Percentiles rank a stretch among this genome's conserved stretches.
Conservation (phyloP, 2,888 invertebrate genomes). For the Philhelius pedissequus region DNA sequence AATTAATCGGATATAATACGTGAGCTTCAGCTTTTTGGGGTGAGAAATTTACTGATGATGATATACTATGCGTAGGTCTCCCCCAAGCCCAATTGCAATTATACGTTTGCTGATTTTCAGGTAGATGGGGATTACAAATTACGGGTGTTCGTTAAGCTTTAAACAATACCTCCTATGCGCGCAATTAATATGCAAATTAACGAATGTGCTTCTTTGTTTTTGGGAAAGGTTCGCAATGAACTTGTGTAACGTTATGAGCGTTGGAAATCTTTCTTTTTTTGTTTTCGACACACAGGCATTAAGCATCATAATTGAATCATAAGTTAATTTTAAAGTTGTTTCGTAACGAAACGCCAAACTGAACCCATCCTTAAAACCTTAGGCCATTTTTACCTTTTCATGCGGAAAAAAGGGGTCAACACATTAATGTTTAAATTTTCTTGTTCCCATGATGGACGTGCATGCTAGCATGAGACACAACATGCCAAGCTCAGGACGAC, state of each 20-base stretch:
- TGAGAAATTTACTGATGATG: background rate
- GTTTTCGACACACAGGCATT: conserved; percentile 3
- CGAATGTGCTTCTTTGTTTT: conserved; percentile 35
- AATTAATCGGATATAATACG: conserved; percentile 65
- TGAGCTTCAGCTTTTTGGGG: conserved; percentile 12
- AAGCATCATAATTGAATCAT: conserved; percentile 60
- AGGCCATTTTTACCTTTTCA: background rate
- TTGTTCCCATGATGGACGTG: conserved; percentile 52
- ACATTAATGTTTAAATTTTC: conserved; percentile 34
- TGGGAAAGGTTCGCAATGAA: background rate
- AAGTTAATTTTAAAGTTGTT: conserved; percentile 55
- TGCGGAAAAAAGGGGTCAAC: conserved; percentile 51
- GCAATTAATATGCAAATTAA: conserved; percentile 65
- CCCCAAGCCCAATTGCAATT: conserved; percentile 8
- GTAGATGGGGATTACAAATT: background rate
- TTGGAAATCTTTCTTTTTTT: background rate
- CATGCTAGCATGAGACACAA: conserved; percentile 12
- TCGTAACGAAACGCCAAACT: background rate
- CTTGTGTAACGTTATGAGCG: background rate
- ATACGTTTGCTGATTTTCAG: conserved; percentile 35
- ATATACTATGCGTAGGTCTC: background rate
- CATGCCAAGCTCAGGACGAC: conserved; percentile 14
- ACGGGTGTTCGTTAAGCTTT: conserved; percentile 28
- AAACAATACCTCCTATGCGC: conserved; percentile 31
- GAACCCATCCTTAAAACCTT: background rate